Evolutionary conservation across 2,888 invertebrate genomes (phyloP), one percentile per base, ranked within the genome.

Genomic region (Artemia sinica): DNA sequence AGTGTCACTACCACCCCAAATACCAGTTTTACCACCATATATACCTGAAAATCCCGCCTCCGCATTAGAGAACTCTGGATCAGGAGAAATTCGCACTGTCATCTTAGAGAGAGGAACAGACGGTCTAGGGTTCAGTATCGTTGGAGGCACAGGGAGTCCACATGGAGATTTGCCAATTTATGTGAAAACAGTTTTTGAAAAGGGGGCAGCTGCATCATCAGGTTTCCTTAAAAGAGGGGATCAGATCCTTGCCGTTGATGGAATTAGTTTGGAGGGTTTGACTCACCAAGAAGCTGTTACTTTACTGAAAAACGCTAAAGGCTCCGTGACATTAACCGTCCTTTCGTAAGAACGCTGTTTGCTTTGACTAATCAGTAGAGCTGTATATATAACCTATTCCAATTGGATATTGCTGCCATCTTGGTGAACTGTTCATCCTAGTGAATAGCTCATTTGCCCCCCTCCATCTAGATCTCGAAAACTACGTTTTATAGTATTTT

Each of bases 121-220:
- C 69, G 82, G 82, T 7, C 78, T 83, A 52, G 82, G 82, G 14
- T 82, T 83, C 75, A 80, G 81, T 69, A 81, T 83, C 51, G 82
- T 82, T 1, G 82, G 82, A 41, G 82, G 78, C 50, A 75, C 75
- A 69, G 80, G 79, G 68, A 80, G 80, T 71, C 80, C 81, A 7
- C 80, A 81, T 72, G 82, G 82, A 2, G 79, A 82, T 74, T 75
- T 82, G 69, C 82, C 82, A 8, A 81, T 83, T 72, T 82, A 81
- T 73, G 77, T 80, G 50, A 80, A 80, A 73, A 79, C 78, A 12
- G 79, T 79, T 68, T 79, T 78, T 71, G 76, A 76, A 58, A 76
- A 75, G 66, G 78, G 78, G 65, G 77, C 77, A 13, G 77, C 77
- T 52, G 76, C 77, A 65, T 74, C 75, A 48, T 75, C 75, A 65